phyloP scores from a whole-genome alignment of 2,888 invertebrate species.

The Exephanes ischioxanthus region DNA sequence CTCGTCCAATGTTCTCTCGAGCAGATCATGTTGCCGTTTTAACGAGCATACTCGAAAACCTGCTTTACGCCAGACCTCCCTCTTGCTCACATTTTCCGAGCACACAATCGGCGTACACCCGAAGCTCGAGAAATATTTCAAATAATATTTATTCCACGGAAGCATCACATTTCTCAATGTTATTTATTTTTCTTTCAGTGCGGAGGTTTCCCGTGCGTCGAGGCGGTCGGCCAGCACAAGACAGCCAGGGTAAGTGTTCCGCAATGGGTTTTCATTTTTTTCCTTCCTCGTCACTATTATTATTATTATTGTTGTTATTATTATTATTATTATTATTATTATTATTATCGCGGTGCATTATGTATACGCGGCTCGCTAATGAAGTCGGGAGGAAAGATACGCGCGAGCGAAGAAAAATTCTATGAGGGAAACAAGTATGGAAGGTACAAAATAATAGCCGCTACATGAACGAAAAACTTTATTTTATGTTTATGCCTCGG shows the following conservation, averaged over 20 bases:
- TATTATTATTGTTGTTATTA: conserved; percentile 1
- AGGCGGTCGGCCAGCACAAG: conserved; percentile 78
- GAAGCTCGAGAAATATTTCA: not conserved
- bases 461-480: not conserved
- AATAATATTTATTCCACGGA: conserved; percentile 22
- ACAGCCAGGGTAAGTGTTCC: conserved; percentile 79
- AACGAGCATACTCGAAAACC: conserved; percentile 57
- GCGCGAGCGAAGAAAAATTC: not conserved
- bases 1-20: conserved; percentile 37
- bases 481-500: not conserved
- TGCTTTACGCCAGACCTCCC: conserved; percentile 17
- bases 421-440: not conserved
- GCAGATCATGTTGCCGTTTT: conserved; percentile 59
- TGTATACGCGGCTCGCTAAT: conserved; percentile 21
- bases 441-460: conserved; percentile 10
- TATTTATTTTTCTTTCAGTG: conserved; percentile 78
- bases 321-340: not conserved
- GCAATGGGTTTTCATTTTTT: conserved; percentile 10
- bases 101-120: conserved; percentile 1
- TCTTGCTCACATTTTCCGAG: conserved; percentile 18
- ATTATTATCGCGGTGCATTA: conserved; percentile 20
- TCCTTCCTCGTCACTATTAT: not conserved
- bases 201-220: conserved; percentile 80
- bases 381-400: not conserved
- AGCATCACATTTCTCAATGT: not conserved